Conservation (phyloP, 2,113 vertebrate genomes). For the Myrmecobius fasciatus region DNA sequence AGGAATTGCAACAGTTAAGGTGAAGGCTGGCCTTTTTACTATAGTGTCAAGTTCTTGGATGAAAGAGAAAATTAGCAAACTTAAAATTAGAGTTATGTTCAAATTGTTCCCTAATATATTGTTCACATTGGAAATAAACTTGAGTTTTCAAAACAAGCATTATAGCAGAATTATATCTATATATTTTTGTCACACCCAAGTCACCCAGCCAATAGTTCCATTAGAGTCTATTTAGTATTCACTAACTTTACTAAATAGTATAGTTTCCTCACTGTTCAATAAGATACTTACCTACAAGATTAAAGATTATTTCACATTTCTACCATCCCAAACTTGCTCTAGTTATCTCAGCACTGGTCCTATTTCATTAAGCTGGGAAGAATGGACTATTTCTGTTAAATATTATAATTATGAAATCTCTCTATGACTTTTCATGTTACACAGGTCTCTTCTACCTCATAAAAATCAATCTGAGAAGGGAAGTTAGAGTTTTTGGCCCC, state of each 20-base stretch:
- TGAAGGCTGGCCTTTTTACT: no score
- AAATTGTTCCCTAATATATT: no score
- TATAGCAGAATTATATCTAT: neutral
- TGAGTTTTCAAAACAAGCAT: neutral
- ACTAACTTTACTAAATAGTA: neutral
- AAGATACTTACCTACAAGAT: neutral
- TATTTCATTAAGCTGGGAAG: neutral
- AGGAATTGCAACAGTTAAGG: no score
- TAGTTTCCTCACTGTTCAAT: neutral
- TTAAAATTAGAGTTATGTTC: no score
- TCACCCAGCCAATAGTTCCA: neutral
- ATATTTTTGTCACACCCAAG: neutral
- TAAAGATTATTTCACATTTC: neutral
- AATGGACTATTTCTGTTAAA: neutral
- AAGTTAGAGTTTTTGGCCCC: no score
- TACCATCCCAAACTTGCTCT: neutral
- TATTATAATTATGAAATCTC: neutral
- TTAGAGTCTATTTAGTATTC: neutral
- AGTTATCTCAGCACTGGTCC: neutral
- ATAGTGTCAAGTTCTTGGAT: no score
- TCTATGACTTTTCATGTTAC: neutral
- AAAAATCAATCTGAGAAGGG: no score
- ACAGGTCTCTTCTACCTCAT: no score
- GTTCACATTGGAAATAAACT: neutral
- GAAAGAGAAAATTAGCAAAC: no score